phyloP scores from a whole-genome alignment of 2,797 vertebrate genomes.

The Hippopotamyrus pictus region DNA sequence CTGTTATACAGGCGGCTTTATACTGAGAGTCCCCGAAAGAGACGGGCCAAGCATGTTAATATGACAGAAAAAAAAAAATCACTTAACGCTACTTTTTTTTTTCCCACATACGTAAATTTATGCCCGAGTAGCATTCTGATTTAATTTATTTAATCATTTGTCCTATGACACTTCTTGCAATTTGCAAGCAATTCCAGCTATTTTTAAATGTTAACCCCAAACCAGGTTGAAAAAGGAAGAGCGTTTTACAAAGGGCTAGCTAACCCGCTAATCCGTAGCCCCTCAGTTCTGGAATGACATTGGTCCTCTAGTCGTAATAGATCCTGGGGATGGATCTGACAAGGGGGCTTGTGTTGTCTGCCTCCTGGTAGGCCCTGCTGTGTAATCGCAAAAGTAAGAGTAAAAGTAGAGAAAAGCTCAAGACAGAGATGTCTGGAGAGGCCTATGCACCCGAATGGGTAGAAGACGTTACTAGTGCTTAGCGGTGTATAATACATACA shows the following conservation, averaged over 20 bases:
- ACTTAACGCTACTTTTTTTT: neutral
- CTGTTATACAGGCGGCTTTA: neutral
- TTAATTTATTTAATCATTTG: neutral
- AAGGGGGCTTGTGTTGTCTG: neutral
- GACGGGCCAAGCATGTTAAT: neutral
- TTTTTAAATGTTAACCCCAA: neutral
- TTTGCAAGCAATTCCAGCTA: neutral
- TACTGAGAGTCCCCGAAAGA: neutral
- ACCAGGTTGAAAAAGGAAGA: neutral
- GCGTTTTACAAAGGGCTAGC: neutral
- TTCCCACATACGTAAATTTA: neutral
- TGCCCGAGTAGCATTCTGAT: neutral
- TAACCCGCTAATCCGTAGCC: neutral
- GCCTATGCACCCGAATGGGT: neutral
- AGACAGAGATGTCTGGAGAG: neutral
- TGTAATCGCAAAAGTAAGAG: neutral
- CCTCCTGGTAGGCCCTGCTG: neutral
- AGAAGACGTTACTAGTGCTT: neutral
- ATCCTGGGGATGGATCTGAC: neutral
- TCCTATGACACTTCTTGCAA: neutral
- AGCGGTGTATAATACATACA: neutral
- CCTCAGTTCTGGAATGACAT: neutral
- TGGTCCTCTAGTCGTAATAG: neutral
- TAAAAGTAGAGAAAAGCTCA: neutral
- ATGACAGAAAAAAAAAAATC: neutral